Evolutionary conservation across 2,797 vertebrate species (phyloP).

Genomic region (Argya squamiceps): DNA sequence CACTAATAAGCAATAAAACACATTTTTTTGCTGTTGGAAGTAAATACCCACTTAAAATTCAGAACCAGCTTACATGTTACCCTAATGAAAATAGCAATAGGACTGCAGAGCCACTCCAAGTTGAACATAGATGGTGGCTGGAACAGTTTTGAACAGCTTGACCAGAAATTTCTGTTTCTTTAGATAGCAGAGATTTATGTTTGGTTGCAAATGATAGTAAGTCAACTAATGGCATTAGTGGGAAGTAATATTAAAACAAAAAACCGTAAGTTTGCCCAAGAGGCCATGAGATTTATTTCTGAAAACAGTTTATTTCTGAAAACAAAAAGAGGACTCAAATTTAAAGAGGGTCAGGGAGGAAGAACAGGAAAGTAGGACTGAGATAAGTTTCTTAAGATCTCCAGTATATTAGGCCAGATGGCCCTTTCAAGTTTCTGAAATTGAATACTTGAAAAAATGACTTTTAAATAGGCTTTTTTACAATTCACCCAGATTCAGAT

Average conservation of each 20-base stretch:
- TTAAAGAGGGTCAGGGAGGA: neutral
- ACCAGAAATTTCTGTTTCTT: neutral
- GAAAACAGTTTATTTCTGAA: conserved; percentile 10
- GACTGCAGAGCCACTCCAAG: neutral
- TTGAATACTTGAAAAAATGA: neutral
- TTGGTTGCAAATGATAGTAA: neutral
- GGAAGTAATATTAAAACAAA: neutral
- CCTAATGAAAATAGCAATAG: neutral
- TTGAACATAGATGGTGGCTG: neutral
- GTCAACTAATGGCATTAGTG: neutral
- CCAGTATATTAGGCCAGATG: neutral
- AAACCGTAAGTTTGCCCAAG: neutral
- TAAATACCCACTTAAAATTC: neutral
- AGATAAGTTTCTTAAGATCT: neutral
- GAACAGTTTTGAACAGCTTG: neutral
- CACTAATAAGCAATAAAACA: neutral
- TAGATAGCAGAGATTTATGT: neutral
- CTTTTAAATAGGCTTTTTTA: neutral
- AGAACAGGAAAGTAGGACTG: neutral
- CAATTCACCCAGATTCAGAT: neutral
- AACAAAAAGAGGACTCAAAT: neutral
- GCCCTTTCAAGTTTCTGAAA: conserved; percentile 36
- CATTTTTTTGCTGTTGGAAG: neutral
- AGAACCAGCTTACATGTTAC: neutral
- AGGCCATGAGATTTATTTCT: neutral